Base-by-base conservation (phyloP, 2,888 invertebrate genomes). In the Callosobruchus maculatus region DNA sequence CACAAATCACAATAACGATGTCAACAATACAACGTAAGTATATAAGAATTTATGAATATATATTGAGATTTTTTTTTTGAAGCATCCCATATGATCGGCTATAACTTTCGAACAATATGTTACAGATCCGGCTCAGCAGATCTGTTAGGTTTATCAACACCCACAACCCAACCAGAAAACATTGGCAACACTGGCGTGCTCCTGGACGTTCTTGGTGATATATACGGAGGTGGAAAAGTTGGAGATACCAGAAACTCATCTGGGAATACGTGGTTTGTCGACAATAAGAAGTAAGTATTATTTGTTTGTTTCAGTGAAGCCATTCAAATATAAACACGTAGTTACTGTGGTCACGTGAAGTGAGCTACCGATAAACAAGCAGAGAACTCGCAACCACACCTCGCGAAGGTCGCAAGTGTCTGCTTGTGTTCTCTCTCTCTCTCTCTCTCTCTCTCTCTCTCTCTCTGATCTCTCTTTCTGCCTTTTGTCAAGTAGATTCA, bases 171-270 rank as follows among this genome's bases (percentile, higher is more conserved):
- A 70, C 90, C 92, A 77, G 91, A 92, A 71, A 88, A 89, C 78
- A 82, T 84, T 13, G 90, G 93, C 79, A 93, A 93, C 80, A 93
- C 94, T 81, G 95, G 95, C 26, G 91, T 93, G 70, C 89, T 98
- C 73, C 91, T 98, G 75, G 98, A 98, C 88, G 96, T 98, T 71
- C 90, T 98, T 77, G 97, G 97, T 69, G 97, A 97, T 86, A 91
- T 96, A 77, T 96, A 96, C 85, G 93, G 90, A 75, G 75, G 75
- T 13, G 31, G 68, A 22, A 90, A 90, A 79, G 90, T 90, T 86
- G 89, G 89, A 83, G 90, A 89, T 75, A 84, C 83, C 67, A 75
- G 74, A 67, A 49, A 74, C 13, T 75, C 74, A 26, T 90, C 90
- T 81, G 92, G 79, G 71, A 77, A 78, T 49, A 77, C 78, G 21